Evolutionary conservation across 1,140 invertebrate genomes (phyloP).

Genomic region (Bombus fervidus): DNA sequence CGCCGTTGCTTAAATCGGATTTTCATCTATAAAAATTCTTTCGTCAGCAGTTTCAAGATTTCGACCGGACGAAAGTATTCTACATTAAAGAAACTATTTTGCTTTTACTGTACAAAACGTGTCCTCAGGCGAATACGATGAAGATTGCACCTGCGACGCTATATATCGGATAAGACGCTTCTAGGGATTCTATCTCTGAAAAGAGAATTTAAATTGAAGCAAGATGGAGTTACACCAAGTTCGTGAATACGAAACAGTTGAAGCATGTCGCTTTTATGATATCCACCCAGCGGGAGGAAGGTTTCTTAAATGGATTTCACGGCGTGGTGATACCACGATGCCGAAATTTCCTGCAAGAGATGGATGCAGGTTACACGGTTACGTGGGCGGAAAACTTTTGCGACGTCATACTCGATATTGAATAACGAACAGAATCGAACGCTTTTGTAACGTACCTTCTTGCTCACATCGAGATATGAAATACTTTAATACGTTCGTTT

Average conservation of each 20-base stretch:
- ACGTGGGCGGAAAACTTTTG: not conserved
- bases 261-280: conserved; percentile 38
- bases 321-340: not conserved
- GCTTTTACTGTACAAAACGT: conserved; percentile 8
- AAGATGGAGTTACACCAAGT: conserved; percentile 38
- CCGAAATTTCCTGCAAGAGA: conserved; percentile 23
- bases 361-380: conserved; percentile 24
- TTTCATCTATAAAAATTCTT: not conserved
- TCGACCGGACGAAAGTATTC: not conserved
- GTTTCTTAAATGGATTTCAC: conserved; percentile 42
- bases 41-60: not conserved
- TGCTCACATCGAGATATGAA: too few relatives aligned
- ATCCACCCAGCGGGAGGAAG: conserved; percentile 12
- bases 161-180: conserved; percentile 27
- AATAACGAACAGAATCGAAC: not conserved
- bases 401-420: not conserved
- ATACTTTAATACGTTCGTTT: not conserved
- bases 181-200: conserved; percentile 41
- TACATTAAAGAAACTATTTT: conserved; percentile 38
- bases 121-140: conserved; percentile 16
- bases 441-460: not conserved
- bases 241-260: conserved; percentile 53
- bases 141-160: conserved; percentile 46
- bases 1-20: not conserved
- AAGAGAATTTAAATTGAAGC: conserved; percentile 60